Evolutionary conservation across 2,113 vertebrate species (phyloP), one percentile per base, ranked within the genome.

Genomic region (Cynopterus brachyotis): DNA sequence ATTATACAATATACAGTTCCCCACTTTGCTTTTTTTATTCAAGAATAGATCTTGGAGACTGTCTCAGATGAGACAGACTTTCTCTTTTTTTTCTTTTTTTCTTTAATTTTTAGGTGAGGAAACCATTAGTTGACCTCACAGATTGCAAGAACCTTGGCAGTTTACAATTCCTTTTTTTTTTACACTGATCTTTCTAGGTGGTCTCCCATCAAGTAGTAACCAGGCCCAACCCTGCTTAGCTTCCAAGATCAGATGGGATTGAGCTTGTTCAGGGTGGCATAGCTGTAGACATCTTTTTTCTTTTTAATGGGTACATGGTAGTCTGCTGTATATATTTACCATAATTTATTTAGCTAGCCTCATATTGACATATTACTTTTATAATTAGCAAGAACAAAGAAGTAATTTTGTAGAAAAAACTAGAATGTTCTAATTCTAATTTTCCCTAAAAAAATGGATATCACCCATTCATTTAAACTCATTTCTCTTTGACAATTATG

Each of bases 281-380:
- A 15, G 50, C 50, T 50, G 4, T 50, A 16, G 50, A 15, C 35
- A 82, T 82, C 66, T 4, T 13, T 4, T 62, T 84, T 73, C 76
- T 62, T 85, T 79, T 80, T 62, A 85, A 86, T 72, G 28, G 42
- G 35, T 69, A 79, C 6, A 24, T 35, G 53, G 26, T 83, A 76
- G 2, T 59, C 26, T 3, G 70, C 9, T 32, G 0, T 57, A 75
- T 59, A 20, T 32, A 67, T 83, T 70, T 50, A 76, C 12, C 37
- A 67, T 37, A 82, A 91, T 59, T 91, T 89, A 67, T 67, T 94
- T 85, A 85, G 62, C 69, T n/a, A 75, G 80, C 12, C 42, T 86
- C 35, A 64, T 32, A 55, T 3, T 53, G 30, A 62, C 50, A 53
- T n/a, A 85, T 50, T 50, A 79, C n/a, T 62, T 86, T 86, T 62